Conservation (phyloP, 2,113 vertebrate species). For the Lophotis ruficrista region DNA sequence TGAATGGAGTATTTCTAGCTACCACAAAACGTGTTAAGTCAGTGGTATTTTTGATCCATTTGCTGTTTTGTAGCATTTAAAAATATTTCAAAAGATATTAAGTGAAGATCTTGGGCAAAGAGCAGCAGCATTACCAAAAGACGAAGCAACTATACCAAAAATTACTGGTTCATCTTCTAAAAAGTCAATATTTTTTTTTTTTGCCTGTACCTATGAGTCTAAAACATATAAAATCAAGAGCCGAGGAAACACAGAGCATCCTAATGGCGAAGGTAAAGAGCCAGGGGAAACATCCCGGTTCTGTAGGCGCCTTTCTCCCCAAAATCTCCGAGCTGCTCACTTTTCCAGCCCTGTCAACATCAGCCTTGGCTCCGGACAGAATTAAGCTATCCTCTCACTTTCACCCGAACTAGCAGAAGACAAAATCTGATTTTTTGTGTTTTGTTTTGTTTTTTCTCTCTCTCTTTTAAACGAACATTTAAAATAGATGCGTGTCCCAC, state of each 20-base stretch:
- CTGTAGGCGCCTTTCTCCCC: not conserved
- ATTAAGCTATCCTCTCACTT: not conserved
- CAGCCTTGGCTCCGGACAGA: not conserved
- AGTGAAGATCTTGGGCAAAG: not conserved
- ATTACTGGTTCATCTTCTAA: rapidly evolving
- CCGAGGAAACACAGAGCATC: not conserved
- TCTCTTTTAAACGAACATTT: not conserved
- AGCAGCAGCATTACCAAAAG: not conserved
- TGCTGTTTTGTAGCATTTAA: rapidly evolving
- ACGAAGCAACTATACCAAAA: not conserved
- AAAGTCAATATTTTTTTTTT: not conserved
- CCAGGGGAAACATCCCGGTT: not conserved
- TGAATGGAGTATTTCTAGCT: rapidly evolving
- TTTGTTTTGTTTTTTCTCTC: not conserved
- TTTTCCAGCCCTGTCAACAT: not conserved
- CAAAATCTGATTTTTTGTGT: not conserved
- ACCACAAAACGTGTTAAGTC: not conserved
- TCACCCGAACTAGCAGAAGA: not conserved
- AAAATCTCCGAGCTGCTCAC: not conserved
- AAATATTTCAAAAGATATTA: not conserved
- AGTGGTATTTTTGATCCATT: not conserved
- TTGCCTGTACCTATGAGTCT: rapidly evolving
- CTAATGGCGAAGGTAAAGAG: not conserved
- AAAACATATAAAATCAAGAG: not conserved
- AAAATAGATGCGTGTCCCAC: not conserved